Evolutionary conservation across 2,113 vertebrate species (phyloP), one percentile per base, ranked within the genome.

Genomic region (Fregata magnificens): DNA sequence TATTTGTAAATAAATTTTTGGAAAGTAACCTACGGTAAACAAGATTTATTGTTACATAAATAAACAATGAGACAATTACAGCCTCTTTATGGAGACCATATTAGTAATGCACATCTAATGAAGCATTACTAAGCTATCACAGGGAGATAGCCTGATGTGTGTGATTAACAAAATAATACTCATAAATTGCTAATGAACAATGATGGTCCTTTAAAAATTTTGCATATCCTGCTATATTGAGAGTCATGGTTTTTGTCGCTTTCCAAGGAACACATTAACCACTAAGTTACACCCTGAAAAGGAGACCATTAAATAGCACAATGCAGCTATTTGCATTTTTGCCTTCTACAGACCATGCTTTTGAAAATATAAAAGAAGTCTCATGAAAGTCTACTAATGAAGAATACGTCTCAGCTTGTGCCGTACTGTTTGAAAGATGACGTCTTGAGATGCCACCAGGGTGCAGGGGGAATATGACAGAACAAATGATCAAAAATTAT

Each of bases 21-120:
- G 70, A 93, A 90, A 77, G 66, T 55, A 96, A 95, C 78, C 59
- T 85, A 47, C 45, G 36, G 93, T 70, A 95, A 95, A 95, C 78
- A 82, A 85, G 84, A 97, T 96, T 89, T 91, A 94, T 91, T 88
- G 74, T 44, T 90, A 94, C 78, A 95, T 89, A 89, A 97, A 97
- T 97, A 94, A 97, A 95, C 93, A 93, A 91, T 61, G 91, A 97
- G 93, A 95, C 91, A 96, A 97, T 91, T 94, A 95, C 50, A 87
- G 94, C 82, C 86, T 95, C 83, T 96, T 96, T 87, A 91, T 18
- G 29, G 91, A 88, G 87, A 44, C 70, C 66, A 1, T 66, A 93
- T 97, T 95, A 97, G 94, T 95, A 89, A 97, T 25, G 49, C 86
- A 80, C 2, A 4, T 83, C 91, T 93, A 97, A 97, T 93, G 94